Evolutionary conservation across 2,113 vertebrate genomes (phyloP), one percentile per base, ranked within the genome.

Genomic region (Oryzias woworae): DNA sequence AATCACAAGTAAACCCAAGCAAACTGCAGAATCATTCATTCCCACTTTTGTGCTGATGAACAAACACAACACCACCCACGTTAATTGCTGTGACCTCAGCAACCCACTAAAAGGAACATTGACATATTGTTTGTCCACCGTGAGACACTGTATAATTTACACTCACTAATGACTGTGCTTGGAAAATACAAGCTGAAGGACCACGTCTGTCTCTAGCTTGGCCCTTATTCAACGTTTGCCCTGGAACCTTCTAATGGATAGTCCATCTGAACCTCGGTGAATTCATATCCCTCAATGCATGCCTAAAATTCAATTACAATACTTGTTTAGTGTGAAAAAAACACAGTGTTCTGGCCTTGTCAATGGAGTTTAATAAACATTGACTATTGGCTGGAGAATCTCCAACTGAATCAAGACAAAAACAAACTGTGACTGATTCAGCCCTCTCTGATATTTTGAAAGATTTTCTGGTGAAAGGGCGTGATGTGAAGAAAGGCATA

Each of bases 91-190:
- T 87, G 88, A 90, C 89, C 84, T 55, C 86, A 85, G 69, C 73
- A 83, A 89, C 81, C 88, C 83, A 84, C 72, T 74, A 76, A 78
- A 83, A 89, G 87, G 90, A 92, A 90, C 90, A 92, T 90, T 90
- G 89, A 85, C 85, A 88, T 90, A 89, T 90, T 91, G 91, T 92
- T 86, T 89, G 84, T 87, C 75, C 86, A 89, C 85, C 85, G 89
- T 90, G 88, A 90, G 87, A 90, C 89, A 84, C 69, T 90, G 83
- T 89, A 86, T 88, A 84, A 90, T 88, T 88, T 89, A 90, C 88
- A 87, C 85, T 85, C 88, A 48, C 88, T 91, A 92, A 91, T 90
- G 87, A 92, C 83, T 85, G 79, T 82, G 60, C 77, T 75, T 77
- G 83, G 77, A 84, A 36, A 82, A 85, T 80, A 84, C 67, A 75